Percentiles rank a stretch among this genome's conserved stretches.
Evolutionary conservation across 2,888 invertebrate genomes (phyloP).

Genomic region (Ctenicera cuprea): DNA sequence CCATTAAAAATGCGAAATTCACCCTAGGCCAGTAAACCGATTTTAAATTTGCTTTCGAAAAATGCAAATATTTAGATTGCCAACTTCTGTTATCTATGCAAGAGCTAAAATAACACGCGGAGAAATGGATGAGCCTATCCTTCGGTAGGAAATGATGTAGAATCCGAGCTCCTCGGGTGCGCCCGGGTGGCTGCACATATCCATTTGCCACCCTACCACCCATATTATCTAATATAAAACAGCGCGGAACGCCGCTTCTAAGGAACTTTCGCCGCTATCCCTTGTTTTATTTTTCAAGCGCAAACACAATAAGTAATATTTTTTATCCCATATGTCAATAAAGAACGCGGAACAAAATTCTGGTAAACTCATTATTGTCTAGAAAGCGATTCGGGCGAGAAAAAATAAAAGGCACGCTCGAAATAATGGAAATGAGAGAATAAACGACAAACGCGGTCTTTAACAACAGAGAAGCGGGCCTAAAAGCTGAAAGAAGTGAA

Average conservation of each 20-base stretch:
- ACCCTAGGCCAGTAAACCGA: conserved; percentile 27
- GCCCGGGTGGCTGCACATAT: conserved; percentile 37
- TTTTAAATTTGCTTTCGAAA: conserved; percentile 32
- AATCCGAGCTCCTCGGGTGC: conserved; percentile 37
- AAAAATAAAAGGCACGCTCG: conserved; percentile 58
- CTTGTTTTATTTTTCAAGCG: conserved; percentile 42
- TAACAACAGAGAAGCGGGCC: conserved; percentile 54
- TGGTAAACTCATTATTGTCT: conserved; percentile 53
- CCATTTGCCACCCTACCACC: conserved; percentile 37
- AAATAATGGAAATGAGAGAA: conserved; percentile 60
- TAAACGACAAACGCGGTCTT: conserved; percentile 55
- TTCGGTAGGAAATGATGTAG: conserved; percentile 39
- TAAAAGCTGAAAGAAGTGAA: conserved; percentile 53
- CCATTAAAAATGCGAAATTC: conserved; percentile 11
- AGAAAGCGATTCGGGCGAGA: conserved; percentile 44
- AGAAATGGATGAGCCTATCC: conserved; percentile 32
- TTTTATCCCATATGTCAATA: conserved; percentile 41
- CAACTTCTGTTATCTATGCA: conserved; percentile 34
- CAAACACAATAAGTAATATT: conserved; percentile 43
- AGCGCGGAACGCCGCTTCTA: conserved; percentile 31
- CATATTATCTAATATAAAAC: conserved; percentile 38
- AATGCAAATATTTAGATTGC: conserved; percentile 34
- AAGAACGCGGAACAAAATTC: conserved; percentile 36
- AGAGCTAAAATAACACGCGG: conserved; percentile 32
- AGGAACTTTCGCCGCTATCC: conserved; percentile 36